A percentile compares a stretch with the other conserved stretches of the same genome.
Evolutionary conservation across 2,113 vertebrate species (phyloP).

Genomic region (Psammodynastes pulverulentus): DNA sequence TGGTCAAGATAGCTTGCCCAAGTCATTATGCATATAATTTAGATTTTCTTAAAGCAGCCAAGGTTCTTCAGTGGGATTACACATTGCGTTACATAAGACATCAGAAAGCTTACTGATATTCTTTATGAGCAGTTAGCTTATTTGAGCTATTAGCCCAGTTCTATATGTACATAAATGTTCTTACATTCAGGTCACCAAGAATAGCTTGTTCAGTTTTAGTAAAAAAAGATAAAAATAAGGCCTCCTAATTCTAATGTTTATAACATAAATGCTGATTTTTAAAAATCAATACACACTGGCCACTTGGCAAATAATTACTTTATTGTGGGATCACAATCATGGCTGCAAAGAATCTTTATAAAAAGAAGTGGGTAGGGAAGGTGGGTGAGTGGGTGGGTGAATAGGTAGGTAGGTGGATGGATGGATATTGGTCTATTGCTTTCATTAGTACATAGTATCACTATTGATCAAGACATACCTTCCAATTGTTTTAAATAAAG

Average conservation of each 20-base stretch:
- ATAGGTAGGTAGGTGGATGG: too few species aligned
- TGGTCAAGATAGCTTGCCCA: not conserved
- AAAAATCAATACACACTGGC: not conserved
- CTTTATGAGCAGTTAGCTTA: not conserved
- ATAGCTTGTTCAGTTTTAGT: slow-evolving; percentile 1
- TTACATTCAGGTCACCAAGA: not conserved
- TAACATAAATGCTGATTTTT: not conserved
- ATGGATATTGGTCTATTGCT: not conserved
- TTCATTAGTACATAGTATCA: not conserved
- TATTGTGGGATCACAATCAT: slow-evolving; percentile 2
- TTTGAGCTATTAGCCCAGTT: not conserved
- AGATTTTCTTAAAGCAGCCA: not conserved
- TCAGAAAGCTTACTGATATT: not conserved
- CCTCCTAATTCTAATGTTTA: not conserved
- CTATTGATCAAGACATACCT: not conserved
- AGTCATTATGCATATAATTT: not conserved
- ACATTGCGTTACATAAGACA: too few species aligned
- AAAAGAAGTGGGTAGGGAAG: not conserved
- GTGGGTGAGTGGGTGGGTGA: not conserved
- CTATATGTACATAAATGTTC: not conserved
- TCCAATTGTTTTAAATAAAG: not conserved
- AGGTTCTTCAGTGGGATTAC: not conserved
- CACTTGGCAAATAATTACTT: not conserved
- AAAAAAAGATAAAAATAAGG: not conserved
- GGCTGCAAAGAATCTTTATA: not conserved